Conservation (phyloP, 2,113 vertebrate genomes). For the Ceyx melanurus region DNA sequence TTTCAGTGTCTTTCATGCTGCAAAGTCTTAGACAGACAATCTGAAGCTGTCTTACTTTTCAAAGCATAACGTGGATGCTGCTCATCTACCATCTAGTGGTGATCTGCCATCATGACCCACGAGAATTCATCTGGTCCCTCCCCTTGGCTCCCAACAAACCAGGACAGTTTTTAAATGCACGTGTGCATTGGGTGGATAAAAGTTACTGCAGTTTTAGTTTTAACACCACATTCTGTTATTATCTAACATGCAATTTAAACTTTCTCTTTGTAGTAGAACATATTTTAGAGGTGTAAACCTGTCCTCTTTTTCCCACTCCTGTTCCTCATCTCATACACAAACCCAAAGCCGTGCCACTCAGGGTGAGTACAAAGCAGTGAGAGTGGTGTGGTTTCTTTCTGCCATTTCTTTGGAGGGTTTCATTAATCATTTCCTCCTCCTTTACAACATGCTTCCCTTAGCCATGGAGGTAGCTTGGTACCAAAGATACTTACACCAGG, state of each 20-base stretch:
- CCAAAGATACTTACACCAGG: background rate
- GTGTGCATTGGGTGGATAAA: background rate
- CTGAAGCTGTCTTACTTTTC: background rate
- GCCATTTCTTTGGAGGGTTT: background rate
- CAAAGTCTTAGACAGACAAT: background rate
- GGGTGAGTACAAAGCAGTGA: background rate
- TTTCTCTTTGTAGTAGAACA: background rate
- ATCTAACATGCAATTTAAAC: slow-evolving; percentile 17
- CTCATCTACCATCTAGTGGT: slow-evolving; percentile 76
- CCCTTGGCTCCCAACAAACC: background rate
- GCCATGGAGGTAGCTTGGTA: background rate
- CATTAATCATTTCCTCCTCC: background rate
- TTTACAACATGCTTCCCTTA: background rate
- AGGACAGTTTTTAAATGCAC: background rate
- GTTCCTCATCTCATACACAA: background rate
- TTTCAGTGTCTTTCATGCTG: background rate
- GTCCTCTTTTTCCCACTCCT: background rate
- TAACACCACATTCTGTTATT: slow-evolving; percentile 9
- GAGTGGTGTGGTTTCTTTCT: background rate
- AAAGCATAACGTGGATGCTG: background rate
- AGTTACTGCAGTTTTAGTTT: slow-evolving; percentile 30
- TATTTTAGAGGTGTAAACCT: background rate
- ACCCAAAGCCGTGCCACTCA: background rate
- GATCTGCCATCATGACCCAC: background rate
- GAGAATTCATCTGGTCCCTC: background rate